Conservation (phyloP, 2,113 vertebrate genomes). For the Pristiophorus japonicus region DNA sequence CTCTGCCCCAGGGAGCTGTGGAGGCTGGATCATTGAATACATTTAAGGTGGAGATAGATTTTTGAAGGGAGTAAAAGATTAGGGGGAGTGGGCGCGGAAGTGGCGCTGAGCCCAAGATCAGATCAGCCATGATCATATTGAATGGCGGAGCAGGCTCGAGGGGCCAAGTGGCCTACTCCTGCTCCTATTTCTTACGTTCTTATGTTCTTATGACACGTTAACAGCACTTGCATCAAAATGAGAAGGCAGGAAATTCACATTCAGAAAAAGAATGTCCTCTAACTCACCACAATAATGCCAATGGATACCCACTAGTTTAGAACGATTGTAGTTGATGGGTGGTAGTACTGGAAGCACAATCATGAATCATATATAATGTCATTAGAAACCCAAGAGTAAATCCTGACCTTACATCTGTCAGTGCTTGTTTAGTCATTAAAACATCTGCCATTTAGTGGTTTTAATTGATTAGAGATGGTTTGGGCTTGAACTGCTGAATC, state of each 20-base stretch:
- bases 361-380: background rate
- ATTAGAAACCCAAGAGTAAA: background rate
- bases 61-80: no score
- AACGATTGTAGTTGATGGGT: background rate
- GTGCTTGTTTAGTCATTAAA: background rate
- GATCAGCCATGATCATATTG: no score
- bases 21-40: no score
- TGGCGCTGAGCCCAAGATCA: no score
- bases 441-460: constrained; percentile 23
- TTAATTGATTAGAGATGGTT: background rate
- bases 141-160: no score
- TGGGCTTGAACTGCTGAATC: background rate
- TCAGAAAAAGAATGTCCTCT: background rate
- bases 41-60: no score
- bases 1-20: no score
- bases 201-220: no score
- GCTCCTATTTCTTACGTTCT: no score
- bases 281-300: background rate
- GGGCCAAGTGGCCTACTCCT: no score
- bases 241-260: background rate
- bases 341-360: background rate
- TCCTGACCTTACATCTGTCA: background rate
- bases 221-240: background rate
- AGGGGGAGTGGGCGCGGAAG: no score
- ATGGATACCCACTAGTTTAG: background rate